Evolutionary conservation across 2,888 invertebrate species (phyloP).

Genomic region (Euplexia lucipara): DNA sequence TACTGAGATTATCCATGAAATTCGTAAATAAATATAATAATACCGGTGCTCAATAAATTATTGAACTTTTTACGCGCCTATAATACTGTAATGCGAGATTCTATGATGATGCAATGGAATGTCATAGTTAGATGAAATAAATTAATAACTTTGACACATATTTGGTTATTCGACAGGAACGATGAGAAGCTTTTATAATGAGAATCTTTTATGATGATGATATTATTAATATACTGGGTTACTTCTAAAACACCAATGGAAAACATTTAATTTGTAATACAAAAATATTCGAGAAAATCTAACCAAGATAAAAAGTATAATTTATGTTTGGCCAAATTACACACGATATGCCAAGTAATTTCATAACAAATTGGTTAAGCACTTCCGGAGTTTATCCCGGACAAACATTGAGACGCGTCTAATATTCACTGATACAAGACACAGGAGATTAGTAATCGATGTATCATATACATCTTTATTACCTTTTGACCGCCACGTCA

Average conservation of each 20-base stretch:
- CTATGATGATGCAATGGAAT: conserved; percentile 58
- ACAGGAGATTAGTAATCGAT: conserved; percentile 16
- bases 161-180: neutral
- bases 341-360: too few species aligned
- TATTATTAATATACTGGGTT: too few species aligned
- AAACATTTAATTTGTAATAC: conserved; percentile 13
- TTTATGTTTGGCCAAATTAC: too few species aligned
- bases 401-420: conserved; percentile 24
- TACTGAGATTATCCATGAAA: conserved; percentile 61
- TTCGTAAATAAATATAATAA: conserved; percentile 38
- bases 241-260: too few species aligned
- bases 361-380: neutral
- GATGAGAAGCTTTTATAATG: neutral
- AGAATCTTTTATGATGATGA: conserved; percentile 11
- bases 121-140: conserved; percentile 39
- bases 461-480: conserved; percentile 48
- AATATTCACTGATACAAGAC: conserved; percentile 5
- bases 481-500: too few species aligned
- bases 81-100: conserved; percentile 63
- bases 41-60: conserved; percentile 35
- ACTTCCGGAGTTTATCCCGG: neutral
- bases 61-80: conserved; percentile 31
- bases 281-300: conserved; percentile 36
- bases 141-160: conserved; percentile 49
- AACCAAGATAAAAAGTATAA: too few species aligned